Conservation (phyloP, 1,140 invertebrate species). For the Plectus sambesii region DNA sequence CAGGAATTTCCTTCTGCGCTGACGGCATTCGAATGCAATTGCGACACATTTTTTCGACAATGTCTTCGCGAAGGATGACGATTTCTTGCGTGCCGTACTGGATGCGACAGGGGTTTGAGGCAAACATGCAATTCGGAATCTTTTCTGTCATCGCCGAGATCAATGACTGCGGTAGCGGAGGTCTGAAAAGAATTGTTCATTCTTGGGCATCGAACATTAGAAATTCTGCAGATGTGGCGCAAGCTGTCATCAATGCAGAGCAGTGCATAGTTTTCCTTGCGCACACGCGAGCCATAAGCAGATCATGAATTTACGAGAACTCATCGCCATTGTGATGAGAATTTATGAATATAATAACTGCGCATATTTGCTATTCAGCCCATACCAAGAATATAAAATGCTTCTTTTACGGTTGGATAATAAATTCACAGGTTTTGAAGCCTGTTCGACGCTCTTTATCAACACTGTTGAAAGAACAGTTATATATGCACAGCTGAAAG, state of each 20-base stretch:
- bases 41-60: slow-evolving; percentile 80
- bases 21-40: slow-evolving; percentile 56
- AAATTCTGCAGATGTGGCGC: not conserved
- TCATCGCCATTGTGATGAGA: too few relatives aligned
- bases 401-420: not conserved
- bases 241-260: not conserved
- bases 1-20: slow-evolving; percentile 45
- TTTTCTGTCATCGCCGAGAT: slow-evolving; percentile 44
- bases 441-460: not conserved
- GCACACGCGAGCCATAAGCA: too few relatives aligned
- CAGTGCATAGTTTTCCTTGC: too few relatives aligned
- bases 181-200: not conserved
- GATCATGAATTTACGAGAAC: too few relatives aligned
- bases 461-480: not conserved
- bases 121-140: slow-evolving; percentile 65
- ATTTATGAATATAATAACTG: too few relatives aligned
- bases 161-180: not conserved
- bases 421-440: not conserved
- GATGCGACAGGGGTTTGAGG: slow-evolving; percentile 79
- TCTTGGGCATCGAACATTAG: not conserved
- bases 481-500: too few relatives aligned
- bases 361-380: not conserved
- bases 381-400: not conserved
- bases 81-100: slow-evolving; percentile 91
- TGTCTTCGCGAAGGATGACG: slow-evolving; percentile 72